These are phyloP conservation scores for Microcebus ravelobensis DNA, from an alignment of 2,113 vertebrate genomes.

Conservation along the genomic window DNA sequence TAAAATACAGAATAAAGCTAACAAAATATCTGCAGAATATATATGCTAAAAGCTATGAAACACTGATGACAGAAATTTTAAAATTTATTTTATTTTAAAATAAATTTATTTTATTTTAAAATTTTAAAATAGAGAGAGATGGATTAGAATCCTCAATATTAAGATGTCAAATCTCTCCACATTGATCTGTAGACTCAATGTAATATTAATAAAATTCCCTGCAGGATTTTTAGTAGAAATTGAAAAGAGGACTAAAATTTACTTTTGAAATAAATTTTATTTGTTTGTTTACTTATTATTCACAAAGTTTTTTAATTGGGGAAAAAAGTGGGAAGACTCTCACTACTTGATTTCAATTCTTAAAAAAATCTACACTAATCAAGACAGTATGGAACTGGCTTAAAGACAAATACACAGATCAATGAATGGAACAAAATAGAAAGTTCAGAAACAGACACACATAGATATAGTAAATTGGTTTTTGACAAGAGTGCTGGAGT, in stretches of 20 bases:
- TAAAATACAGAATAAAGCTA: neutral
- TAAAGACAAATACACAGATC: neutral
- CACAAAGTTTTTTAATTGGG: neutral
- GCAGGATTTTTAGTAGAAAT: neutral
- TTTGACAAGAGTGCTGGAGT: neutral
- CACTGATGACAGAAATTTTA: neutral
- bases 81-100: neutral
- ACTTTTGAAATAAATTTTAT: neutral
- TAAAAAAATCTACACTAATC: neutral
- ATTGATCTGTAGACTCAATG: neutral
- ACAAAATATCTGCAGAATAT: neutral
- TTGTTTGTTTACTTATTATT: neutral
- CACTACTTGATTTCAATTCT: neutral
- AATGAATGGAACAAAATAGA: neutral
- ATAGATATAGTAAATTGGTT: neutral
- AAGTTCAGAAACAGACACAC: neutral
- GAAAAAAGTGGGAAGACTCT: neutral
- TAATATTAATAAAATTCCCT: neutral
- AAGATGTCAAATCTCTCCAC: neutral
- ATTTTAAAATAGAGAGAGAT: neutral
- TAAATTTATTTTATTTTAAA: neutral
- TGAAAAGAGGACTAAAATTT: neutral
- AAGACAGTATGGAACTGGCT: neutral
- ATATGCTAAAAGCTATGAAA: neutral
- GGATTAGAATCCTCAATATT: neutral